Evolutionary conservation across 2,888 invertebrate species (phyloP).

Genomic region (Agonopterix arenella): DNA sequence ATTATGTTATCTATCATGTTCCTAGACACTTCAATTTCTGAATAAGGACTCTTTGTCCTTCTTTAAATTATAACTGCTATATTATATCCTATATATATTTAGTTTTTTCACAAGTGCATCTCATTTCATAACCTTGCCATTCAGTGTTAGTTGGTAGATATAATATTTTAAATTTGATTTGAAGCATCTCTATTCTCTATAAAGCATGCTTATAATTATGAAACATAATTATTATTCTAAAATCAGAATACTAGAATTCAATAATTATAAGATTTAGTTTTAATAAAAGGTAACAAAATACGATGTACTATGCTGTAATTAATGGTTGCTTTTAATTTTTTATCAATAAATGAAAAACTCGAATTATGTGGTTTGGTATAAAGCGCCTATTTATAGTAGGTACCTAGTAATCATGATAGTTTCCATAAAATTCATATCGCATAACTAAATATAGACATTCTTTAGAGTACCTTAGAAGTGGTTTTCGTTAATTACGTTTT

Average conservation of each 20-base stretch:
- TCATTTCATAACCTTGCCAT: background rate
- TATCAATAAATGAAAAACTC: conserved; percentile 55
- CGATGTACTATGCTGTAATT: conserved; percentile 58
- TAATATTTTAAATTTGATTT: background rate
- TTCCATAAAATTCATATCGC: too few relatives aligned
- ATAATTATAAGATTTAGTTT: background rate
- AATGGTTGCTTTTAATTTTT: conserved; percentile 73
- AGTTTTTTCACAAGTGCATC: background rate
- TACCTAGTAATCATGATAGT: too few relatives aligned
- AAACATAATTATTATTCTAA: background rate
- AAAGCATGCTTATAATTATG: background rate
- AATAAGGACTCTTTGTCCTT: too few relatives aligned
- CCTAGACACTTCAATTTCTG: too few relatives aligned
- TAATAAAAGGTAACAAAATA: conserved; percentile 38
- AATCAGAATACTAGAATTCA: background rate
- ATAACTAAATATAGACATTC: too few relatives aligned
- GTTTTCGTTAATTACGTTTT: too few relatives aligned
- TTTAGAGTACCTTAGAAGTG: too few relatives aligned
- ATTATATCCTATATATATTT: too few relatives aligned
- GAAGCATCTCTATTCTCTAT: background rate
- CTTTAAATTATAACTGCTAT: too few relatives aligned
- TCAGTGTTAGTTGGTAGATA: background rate
- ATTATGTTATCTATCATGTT: too few relatives aligned
- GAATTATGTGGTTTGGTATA: too few relatives aligned
- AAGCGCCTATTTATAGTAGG: too few relatives aligned